These are phyloP conservation scores for Penaeus chinensis DNA, from an alignment of 1,140 invertebrate genomes.

Conservation along the genomic window DNA sequence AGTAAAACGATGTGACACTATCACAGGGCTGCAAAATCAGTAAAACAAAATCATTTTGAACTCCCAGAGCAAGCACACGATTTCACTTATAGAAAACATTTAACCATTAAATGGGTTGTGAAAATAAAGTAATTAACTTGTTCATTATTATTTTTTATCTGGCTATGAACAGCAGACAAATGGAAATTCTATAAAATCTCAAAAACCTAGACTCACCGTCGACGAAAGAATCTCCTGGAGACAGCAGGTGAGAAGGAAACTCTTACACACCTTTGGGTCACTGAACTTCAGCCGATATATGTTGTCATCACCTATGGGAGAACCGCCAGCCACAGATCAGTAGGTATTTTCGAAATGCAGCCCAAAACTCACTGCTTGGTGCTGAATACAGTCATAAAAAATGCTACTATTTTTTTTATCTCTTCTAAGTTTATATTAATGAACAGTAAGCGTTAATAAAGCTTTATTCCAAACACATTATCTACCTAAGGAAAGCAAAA, in stretches of 20 bases:
- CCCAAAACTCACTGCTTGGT: slow-evolving; percentile 36
- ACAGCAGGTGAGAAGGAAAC: slow-evolving; percentile 96
- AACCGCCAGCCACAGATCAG: slow-evolving; percentile 28
- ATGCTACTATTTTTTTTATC: slow-evolving; percentile 25
- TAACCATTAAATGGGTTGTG: too few species aligned
- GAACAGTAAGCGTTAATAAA: slow-evolving; percentile 27
- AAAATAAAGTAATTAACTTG: too few species aligned
- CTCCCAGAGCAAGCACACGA: too few species aligned
- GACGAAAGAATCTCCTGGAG: slow-evolving; percentile 97
- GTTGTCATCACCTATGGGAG: slow-evolving; percentile 83
- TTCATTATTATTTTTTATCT: too few species aligned
- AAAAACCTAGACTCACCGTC: slow-evolving; percentile 81
- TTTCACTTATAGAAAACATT: too few species aligned
- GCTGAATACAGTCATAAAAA: neutral
- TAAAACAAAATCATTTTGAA: too few species aligned
- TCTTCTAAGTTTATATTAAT: slow-evolving; percentile 25
- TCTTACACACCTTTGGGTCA: slow-evolving; percentile 96
- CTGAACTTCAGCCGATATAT: slow-evolving; percentile 93
- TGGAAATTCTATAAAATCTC: slow-evolving; percentile 36
- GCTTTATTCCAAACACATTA: slow-evolving; percentile 39
- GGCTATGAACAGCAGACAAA: too few species aligned
- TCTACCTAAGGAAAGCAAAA: slow-evolving; percentile 32
- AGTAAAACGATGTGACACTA: too few species aligned
- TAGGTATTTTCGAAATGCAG: slow-evolving; percentile 18
- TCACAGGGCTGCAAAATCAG: too few species aligned